These are phyloP conservation scores for Monoplex corrugatus DNA, from an alignment of 2,888 invertebrate species.

Conservation along the genomic window DNA sequence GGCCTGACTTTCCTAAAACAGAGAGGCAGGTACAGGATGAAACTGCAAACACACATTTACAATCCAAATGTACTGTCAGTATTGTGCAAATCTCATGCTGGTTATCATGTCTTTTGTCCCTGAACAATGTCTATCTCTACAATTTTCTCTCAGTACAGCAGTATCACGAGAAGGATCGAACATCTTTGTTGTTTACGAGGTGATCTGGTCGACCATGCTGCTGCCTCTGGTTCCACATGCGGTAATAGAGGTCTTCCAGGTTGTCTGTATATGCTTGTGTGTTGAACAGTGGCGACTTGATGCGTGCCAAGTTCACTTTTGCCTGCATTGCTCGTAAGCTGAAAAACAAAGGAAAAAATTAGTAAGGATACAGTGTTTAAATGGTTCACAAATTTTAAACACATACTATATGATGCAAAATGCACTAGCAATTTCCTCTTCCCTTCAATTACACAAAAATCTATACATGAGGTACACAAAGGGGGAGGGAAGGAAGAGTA, in stretches of 20 bases:
- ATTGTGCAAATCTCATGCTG: no score
- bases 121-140: no score
- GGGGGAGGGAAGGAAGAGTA: not conserved
- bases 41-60: no score
- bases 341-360: constrained; percentile 73
- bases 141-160: no score
- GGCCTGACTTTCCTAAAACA: no score
- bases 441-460: not conserved
- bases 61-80: no score
- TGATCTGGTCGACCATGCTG: constrained; percentile 58
- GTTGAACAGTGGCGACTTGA: constrained; percentile 94
- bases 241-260: constrained; percentile 90
- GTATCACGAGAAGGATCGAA: not conserved
- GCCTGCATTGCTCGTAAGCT: constrained; percentile 93
- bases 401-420: no score
- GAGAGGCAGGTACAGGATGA: no score
- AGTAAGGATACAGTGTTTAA: no score
- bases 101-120: no score
- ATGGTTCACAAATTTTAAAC: no score
- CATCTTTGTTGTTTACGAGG: not conserved
- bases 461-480: not conserved
- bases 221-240: constrained; percentile 93
- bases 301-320: constrained; percentile 95
- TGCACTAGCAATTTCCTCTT: no score
- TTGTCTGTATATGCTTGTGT: constrained; percentile 93